A percentile compares a stretch with the other conserved stretches of the same genome.
phyloP scores from a whole-genome alignment of 2,888 invertebrate species.

The Actias luna region DNA sequence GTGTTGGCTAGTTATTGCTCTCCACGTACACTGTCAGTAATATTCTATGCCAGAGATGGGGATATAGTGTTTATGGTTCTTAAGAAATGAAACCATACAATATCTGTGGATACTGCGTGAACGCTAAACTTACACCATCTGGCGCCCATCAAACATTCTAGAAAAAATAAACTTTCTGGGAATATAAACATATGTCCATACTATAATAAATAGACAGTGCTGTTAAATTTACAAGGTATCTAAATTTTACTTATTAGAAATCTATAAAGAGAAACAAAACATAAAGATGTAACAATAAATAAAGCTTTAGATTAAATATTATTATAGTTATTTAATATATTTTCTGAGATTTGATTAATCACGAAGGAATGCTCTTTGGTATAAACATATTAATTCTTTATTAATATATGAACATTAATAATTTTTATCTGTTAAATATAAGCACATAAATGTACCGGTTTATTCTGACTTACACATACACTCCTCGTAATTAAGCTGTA shows the following conservation, averaged over 20 bases:
- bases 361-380: background rate
- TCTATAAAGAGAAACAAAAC: conserved; percentile 19
- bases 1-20: conserved; percentile 54
- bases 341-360: background rate
- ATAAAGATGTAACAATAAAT: background rate
- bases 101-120: conserved; percentile 44
- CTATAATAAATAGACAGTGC: conserved; percentile 63
- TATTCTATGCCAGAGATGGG: conserved; percentile 63
- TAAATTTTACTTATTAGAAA: conserved; percentile 33
- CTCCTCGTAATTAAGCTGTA: background rate
- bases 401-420: background rate
- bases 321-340: background rate
- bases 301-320: background rate
- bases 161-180: conserved; percentile 72
- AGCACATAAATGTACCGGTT: background rate
- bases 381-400: background rate
- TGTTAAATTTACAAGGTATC: conserved; percentile 56
- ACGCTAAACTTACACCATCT: conserved; percentile 70
- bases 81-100: conserved; percentile 68
- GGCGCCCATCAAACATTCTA: conserved; percentile 70
- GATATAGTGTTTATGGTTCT: conserved; percentile 70
- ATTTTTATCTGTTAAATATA: background rate
- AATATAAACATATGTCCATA: conserved; percentile 69
- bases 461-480: background rate
- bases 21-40: conserved; percentile 54